Conservation (phyloP, 2,888 invertebrate species). For the Junonia oenone region DNA sequence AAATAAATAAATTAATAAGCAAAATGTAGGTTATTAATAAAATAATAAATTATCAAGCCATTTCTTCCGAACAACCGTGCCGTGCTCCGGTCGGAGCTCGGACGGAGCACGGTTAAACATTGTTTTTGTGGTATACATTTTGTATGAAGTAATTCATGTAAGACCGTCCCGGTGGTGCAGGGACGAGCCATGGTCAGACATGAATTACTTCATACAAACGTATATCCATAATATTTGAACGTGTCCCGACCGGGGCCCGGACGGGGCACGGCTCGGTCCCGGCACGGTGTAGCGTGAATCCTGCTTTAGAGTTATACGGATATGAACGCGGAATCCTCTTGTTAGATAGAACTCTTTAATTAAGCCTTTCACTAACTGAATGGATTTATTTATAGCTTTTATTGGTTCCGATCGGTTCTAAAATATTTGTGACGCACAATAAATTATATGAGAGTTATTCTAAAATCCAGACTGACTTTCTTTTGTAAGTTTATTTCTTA, state of each 20-base stretch:
- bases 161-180: too few species aligned
- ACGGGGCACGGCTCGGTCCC: too few species aligned
- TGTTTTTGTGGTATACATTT: too few species aligned
- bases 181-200: too few species aligned
- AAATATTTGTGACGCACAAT: constrained; percentile 18
- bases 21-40: background rate
- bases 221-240: too few species aligned
- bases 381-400: constrained; percentile 24
- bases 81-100: too few species aligned
- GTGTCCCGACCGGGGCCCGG: too few species aligned
- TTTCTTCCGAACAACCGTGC: background rate
- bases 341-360: constrained; percentile 19
- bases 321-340: background rate
- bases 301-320: background rate
- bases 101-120: too few species aligned
- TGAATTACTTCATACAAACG: too few species aligned
- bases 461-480: constrained; percentile 21
- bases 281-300: too few species aligned
- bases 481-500: constrained; percentile 14
- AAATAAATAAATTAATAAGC: too few species aligned
- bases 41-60: background rate
- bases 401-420: constrained; percentile 14
- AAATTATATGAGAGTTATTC: constrained; percentile 20
- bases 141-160: too few species aligned
- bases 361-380: constrained; percentile 24